phyloP scores from a whole-genome alignment of 2,888 invertebrate species.

The Pyrrhia umbra region DNA sequence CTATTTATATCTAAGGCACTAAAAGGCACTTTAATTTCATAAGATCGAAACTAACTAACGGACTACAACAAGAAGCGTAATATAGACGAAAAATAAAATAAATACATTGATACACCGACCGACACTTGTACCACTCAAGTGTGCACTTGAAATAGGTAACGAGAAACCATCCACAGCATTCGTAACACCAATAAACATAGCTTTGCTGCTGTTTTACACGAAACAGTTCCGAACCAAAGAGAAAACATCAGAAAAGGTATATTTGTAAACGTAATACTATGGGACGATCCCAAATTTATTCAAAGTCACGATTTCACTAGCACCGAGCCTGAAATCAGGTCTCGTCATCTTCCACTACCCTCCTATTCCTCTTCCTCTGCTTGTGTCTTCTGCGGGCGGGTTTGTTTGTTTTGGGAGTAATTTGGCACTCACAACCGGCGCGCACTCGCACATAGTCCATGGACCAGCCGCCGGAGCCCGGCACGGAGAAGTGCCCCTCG shows the following conservation, averaged over 20 bases:
- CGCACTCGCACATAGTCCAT: conserved; percentile 95
- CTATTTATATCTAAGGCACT: conserved; percentile 74
- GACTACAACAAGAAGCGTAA: conserved; percentile 84
- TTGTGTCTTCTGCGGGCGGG: conserved; percentile 80
- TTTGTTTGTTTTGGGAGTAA: conserved; percentile 91
- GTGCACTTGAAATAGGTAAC: conserved; percentile 57
- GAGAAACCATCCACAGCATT: conserved; percentile 53
- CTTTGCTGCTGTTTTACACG: conserved; percentile 52
- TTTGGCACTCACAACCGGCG: conserved; percentile 96
- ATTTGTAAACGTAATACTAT: conserved; percentile 74
- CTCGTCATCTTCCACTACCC: conserved; percentile 78
- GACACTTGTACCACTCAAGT: conserved; percentile 58
- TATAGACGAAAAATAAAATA: conserved; percentile 73
- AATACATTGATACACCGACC: conserved; percentile 77
- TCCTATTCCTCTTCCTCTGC: conserved; percentile 79
- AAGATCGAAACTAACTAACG: conserved; percentile 75
- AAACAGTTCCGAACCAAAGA: conserved; percentile 49
- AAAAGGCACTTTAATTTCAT: conserved; percentile 75
- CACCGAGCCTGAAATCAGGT: conserved; percentile 77
- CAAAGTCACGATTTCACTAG: conserved; percentile 78
- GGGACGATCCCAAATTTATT: conserved; percentile 76
- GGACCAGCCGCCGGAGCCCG: conserved; percentile 92
- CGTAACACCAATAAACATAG: conserved; percentile 56
- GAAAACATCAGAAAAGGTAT: conserved; percentile 59
- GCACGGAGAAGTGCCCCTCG: conserved; percentile 85